Conservation (phyloP, 2,797 vertebrate genomes). For the Sebastiscus tertius region DNA sequence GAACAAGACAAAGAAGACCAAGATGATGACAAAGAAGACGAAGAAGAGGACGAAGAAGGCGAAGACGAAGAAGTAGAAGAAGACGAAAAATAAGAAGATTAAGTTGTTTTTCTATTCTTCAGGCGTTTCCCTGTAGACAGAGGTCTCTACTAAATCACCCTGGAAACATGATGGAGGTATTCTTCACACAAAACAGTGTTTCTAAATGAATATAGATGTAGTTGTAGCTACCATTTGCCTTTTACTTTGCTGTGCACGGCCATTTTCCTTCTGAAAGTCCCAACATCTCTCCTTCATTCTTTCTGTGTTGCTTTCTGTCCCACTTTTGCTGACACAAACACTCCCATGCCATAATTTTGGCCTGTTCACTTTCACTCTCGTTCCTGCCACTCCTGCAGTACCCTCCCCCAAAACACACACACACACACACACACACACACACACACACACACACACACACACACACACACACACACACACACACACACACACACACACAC, state of each 20-base stretch:
- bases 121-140: background rate
- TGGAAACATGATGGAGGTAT: background rate
- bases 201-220: background rate
- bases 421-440: background rate
- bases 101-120: background rate
- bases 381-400: slow-evolving; percentile 23
- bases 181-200: background rate
- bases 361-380: slow-evolving; percentile 67
- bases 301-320: slow-evolving; percentile 33
- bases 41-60: too few relatives aligned
- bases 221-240: background rate
- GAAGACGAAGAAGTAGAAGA: too few relatives aligned
- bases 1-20: too few relatives aligned
- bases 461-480: slow-evolving; percentile 15
- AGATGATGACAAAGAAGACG: too few relatives aligned
- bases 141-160: background rate
- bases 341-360: slow-evolving; percentile 46
- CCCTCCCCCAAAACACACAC: slow-evolving; percentile 41
- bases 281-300: background rate
- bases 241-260: background rate
- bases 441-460: slow-evolving; percentile 10
- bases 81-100: background rate
- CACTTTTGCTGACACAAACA: slow-evolving; percentile 55
- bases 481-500: too few relatives aligned
- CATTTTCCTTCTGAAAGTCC: background rate